Evolutionary conservation across 2,113 vertebrate genomes (phyloP).

Genomic region (Ciconia boyciana): DNA sequence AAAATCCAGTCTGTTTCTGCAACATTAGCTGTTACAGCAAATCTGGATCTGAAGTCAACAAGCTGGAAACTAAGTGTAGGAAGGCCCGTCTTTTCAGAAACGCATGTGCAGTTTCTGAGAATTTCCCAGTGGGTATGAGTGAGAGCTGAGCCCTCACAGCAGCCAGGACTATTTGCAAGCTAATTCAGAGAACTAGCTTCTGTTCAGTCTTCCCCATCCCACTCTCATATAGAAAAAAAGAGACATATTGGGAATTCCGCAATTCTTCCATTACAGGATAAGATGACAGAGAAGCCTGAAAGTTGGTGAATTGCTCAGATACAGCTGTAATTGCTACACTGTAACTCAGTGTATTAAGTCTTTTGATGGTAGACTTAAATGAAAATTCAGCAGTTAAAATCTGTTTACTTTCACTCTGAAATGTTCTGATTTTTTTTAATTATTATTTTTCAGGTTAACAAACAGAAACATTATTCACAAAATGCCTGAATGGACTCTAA

Average conservation of each 20-base stretch:
- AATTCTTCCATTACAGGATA: neutral
- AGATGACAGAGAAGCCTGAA: neutral
- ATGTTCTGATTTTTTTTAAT: neutral
- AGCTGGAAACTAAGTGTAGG: neutral
- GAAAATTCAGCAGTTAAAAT: neutral
- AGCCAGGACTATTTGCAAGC: neutral
- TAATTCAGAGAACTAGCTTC: neutral
- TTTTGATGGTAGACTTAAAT: neutral
- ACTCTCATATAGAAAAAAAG: neutral
- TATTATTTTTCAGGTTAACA: conserved; percentile 75
- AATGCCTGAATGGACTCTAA: conserved; percentile 78
- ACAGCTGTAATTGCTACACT: neutral
- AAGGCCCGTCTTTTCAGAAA: neutral
- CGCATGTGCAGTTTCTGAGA: neutral
- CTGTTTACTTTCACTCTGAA: neutral
- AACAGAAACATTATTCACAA: conserved; percentile 82
- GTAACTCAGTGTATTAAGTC: neutral
- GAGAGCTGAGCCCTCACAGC: neutral
- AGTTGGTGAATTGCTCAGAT: neutral
- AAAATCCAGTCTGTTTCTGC: neutral
- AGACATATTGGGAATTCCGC: neutral
- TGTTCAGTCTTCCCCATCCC: neutral
- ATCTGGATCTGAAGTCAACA: neutral
- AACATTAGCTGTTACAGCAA: neutral
- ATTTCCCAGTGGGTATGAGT: neutral